Conservation (phyloP, 2,888 invertebrate genomes). For the Drosophila anomelani region DNA sequence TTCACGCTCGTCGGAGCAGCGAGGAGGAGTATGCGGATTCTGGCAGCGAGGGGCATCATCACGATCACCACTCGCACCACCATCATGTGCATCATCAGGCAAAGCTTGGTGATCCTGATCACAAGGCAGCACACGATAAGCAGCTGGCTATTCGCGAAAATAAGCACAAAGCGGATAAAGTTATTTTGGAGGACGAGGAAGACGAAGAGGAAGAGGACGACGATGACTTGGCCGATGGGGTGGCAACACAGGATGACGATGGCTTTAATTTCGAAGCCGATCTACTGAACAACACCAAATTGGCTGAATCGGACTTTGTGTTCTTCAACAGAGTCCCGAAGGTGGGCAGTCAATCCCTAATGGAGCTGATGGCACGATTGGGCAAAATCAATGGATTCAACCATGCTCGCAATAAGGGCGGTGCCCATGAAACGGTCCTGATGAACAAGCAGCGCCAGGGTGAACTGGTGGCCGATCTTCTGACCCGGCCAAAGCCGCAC, state of each 20-base stretch:
- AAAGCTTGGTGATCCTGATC: conserved; percentile 32
- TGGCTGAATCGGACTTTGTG: conserved; percentile 87
- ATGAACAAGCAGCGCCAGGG: conserved; percentile 91
- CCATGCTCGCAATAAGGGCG: conserved; percentile 90
- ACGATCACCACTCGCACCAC: conserved; percentile 40
- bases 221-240: conserved; percentile 36
- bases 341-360: conserved; percentile 95
- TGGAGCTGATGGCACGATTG: conserved; percentile 91
- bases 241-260: conserved; percentile 14
- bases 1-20: conserved; percentile 47
- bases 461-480: conserved; percentile 88
- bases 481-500: conserved; percentile 89
- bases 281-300: conserved; percentile 80
- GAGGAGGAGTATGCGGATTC: conserved; percentile 22
- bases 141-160: conserved; percentile 56
- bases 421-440: conserved; percentile 93
- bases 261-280: conserved; percentile 63
- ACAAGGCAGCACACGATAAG: conserved; percentile 53
- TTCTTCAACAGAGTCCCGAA: conserved; percentile 96
- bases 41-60: conserved; percentile 28
- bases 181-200: conserved; percentile 5
- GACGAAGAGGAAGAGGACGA: conserved; percentile 25
- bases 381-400: conserved; percentile 82
- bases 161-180: neutral
- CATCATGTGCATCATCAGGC: conserved; percentile 32